Base-by-base conservation (phyloP, 2,888 invertebrate genomes). In the Deilephila porcellus region DNA sequence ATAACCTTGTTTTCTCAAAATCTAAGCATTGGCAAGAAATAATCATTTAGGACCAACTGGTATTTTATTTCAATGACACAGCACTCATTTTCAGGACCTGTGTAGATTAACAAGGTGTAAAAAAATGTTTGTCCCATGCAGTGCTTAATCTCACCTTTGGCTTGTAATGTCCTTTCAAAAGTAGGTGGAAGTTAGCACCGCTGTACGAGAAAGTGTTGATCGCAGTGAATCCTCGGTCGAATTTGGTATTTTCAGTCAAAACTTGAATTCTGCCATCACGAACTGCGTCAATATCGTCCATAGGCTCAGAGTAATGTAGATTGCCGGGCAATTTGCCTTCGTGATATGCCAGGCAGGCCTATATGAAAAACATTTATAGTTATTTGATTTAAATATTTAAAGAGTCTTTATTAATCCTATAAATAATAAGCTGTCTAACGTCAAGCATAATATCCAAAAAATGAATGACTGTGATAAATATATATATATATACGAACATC, bases 301-400 rank as follows among this genome's bases (percentile, higher is more conserved):
- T 81, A 3, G 87, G 86, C 14, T 82, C 81, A 3, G 79, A 74
- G 72, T 80, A 89, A 76, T 90, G 88, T 3, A 90, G 75, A 74
- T 90, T 90, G 0, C 81, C 86, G 14, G 90, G 84, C 4, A 90
- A 74, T 52, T 80, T 52, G 0, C 90, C 90, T 52, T 77, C 84
- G 62, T 87, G 85, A 73, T 86, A 90, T 3, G 88, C 86, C 6
- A 90, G 71, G 74, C 88, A 88, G 19, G 87, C 78, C 90, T 90
- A 52, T 1, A 25, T 25, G 25, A 25, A 14, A 76, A 25, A 25
- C 1, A 25, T 25, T 29, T 2, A 71, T 25, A 29, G 8, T 34
- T 14, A 7, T 34, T 53, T 6, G 53, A 59, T 29, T 11, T 20
- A 59, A 60, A 59, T 4, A 67, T 37, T 1, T 2, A 19, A 14